Evolutionary conservation across 2,113 vertebrate genomes (phyloP).

Genomic region (Andinoacara biseriatus): DNA sequence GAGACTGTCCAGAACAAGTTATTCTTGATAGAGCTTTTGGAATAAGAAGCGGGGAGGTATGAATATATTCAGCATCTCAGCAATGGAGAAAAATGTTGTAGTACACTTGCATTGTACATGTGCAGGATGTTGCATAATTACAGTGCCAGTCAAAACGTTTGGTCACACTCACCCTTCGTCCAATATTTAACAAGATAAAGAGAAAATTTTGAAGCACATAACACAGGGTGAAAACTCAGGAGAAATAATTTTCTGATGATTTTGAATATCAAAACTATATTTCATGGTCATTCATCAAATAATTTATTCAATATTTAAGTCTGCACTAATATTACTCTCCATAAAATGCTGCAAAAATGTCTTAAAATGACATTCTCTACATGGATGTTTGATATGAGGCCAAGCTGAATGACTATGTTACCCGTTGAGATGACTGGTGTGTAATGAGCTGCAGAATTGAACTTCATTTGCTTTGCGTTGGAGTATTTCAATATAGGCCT

Average conservation of each 20-base stretch:
- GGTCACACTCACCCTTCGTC: neutral
- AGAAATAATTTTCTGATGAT: neutral
- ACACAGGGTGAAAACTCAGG: neutral
- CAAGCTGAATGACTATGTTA: neutral
- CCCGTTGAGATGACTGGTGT: neutral
- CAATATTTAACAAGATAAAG: neutral
- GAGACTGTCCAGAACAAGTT: conserved; percentile 18
- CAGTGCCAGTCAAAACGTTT: neutral
- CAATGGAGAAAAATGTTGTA: neutral
- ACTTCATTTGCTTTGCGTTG: conserved; percentile 10
- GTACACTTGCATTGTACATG: neutral
- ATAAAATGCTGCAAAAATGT: neutral
- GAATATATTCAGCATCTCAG: neutral
- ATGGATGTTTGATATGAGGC: neutral
- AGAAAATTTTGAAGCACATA: neutral
- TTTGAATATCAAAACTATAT: neutral
- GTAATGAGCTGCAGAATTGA: conserved; percentile 6
- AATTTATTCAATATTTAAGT: neutral
- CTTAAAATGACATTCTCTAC: neutral
- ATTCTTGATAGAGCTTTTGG: neutral
- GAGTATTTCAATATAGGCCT: conserved; percentile 6
- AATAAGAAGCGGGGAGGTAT: neutral
- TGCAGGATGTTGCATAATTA: neutral
- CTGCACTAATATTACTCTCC: neutral
- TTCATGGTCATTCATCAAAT: neutral